Base-by-base conservation (phyloP, 2,888 invertebrate genomes). In the Heliconius erato region DNA sequence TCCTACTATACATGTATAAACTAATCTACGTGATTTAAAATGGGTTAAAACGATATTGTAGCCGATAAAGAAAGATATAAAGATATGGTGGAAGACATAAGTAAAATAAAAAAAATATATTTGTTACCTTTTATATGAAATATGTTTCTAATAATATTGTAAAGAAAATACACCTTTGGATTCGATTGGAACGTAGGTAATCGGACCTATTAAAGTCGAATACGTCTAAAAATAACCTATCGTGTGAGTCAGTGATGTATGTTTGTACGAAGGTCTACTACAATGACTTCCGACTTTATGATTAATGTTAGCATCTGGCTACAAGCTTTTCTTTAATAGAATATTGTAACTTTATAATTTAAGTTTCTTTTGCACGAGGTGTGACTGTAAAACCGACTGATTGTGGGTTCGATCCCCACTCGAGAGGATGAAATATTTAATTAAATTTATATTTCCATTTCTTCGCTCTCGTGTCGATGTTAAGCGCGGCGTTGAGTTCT, bases 241-340 rank as follows among this genome's bases (percentile, higher is more conserved):
- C 79, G 74, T 72, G 79, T 85, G 84, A 87, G 80, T 85, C 84
- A 85, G 84, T 81, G 76, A 71, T 77, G 81, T 82, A 82, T 83
- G 84, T 80, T 81, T 74, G 80, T 78, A 49, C 74, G 87, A 86
- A 87, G 87, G 87, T 81, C 85, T 86, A 85, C 82, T 83, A 83
- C 82, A 83, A 82, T 81, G 40, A 85, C 86, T 86, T 87, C 87
- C 87, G 87, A 86, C 84, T 86, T 84, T 79, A 84, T 79, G 83
- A 84, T 84, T 82, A 84, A 86, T 84, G 81, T 65, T 74, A 67
- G 68, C 79, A 78, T 79, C 76, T 79, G 76, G 69, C 74, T 81
- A 40, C 71, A 83, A 81, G 77, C 79, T 28, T 78, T 78, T 67
- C 78, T 32, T 68, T 23, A 78, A 28, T 78, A 67, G 40, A 32